Base-by-base conservation (phyloP, 2,113 vertebrate genomes). In the Circaetus cinerascens region DNA sequence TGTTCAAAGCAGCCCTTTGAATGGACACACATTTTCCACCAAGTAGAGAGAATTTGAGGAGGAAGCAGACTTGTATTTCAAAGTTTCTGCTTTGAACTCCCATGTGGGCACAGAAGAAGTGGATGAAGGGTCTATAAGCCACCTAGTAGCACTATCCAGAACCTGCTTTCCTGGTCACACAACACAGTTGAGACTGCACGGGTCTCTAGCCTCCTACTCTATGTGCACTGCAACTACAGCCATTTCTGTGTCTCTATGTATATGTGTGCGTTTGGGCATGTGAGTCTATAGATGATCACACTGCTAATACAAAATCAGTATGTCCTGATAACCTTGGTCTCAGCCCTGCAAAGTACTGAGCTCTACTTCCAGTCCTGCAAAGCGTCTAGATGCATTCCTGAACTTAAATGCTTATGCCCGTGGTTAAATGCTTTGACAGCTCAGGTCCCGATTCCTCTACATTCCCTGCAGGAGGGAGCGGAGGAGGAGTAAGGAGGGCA, bases 241-340 rank as follows among this genome's bases (percentile, higher is more conserved):
- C 5, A 2, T 20, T 79, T 50, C 60, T 62, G 17, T 43, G 29
- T 46, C 40, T 66, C 50, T 78, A 2, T 3, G 1, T 78, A 4
- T 41, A 38, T 3, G 13, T 32, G 32, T 25, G 32, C 6, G 0
- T 73, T 67, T 63, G 48, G 56, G 18, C 15, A 7, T 1, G 2
- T 20, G 40, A 60, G 34, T 55, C 56, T 50, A n/a, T 9, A 86
- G 50, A 64, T 19, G 62, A 68, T 67, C 79, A 41, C 29, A 36
- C 25, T 23, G 48, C 30, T 75, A 15, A 51, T 25, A 71, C 19
- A 60, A 75, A 71, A 78, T 15, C 67, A n/a, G 45, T n/a, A 38
- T 26, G 20, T 80, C 29, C 62, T n/a, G 56, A 84, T 46, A 84
- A 57, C 45, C 16, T 60, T 66, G 67, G 16, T 67, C 45, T 79